A percentile compares a stretch with the other conserved stretches of the same genome.
These are phyloP conservation scores for Xyrauchen texanus DNA, from an alignment of 2,113 vertebrate genomes.

Conservation along the genomic window DNA sequence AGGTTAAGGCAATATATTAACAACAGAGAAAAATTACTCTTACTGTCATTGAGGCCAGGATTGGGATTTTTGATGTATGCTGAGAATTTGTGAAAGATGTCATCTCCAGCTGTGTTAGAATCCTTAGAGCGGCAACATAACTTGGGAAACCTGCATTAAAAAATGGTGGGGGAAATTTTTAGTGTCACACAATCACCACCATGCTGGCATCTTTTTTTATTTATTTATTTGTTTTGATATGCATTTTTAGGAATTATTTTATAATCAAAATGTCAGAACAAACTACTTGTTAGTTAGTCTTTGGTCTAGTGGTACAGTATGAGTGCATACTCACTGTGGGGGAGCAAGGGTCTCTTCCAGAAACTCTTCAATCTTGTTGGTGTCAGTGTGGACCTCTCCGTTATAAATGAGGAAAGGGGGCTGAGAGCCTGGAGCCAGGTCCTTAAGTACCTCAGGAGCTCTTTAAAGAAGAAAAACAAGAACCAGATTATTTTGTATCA, in stretches of 20 bases:
- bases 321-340: slow-evolving; percentile 75
- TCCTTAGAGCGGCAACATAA: slow-evolving; percentile 81
- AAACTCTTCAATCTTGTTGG: slow-evolving; percentile 88
- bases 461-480: slow-evolving; percentile 64
- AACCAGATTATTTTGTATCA: not conserved
- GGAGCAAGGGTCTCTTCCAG: slow-evolving; percentile 84
- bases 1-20: not conserved
- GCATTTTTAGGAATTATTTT: too few relatives aligned
- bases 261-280: too few relatives aligned
- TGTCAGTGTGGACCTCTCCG: slow-evolving; percentile 83
- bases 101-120: slow-evolving; percentile 82
- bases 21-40: slow-evolving; percentile 16
- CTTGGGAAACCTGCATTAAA: slow-evolving; percentile 68
- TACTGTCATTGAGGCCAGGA: slow-evolving; percentile 80
- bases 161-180: not conserved
- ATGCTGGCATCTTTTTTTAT: too few relatives aligned
- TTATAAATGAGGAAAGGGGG: slow-evolving; percentile 86
- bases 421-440: slow-evolving; percentile 86
- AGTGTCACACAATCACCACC: too few relatives aligned
- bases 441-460: slow-evolving; percentile 81
- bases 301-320: not conserved
- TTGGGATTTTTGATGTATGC: slow-evolving; percentile 87
- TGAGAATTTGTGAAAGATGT: slow-evolving; percentile 91
- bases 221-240: too few relatives aligned
- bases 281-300: too few relatives aligned